Evolutionary conservation across 2,113 vertebrate genomes (phyloP), one percentile per base, ranked within the genome.

Genomic region (Nannospalax galili): DNA sequence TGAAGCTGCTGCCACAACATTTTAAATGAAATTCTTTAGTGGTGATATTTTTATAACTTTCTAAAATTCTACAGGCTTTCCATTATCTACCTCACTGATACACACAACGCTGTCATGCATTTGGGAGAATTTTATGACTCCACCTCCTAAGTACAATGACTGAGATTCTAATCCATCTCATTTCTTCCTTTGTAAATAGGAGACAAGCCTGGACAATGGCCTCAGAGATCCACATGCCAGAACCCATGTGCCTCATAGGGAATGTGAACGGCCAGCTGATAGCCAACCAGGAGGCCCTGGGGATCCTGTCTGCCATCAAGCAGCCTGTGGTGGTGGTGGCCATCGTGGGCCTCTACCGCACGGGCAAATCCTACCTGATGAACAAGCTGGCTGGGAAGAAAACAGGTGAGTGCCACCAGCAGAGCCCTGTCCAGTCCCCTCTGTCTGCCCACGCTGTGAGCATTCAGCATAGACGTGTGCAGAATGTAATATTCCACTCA

Each of bases 311-410:
- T 12, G 15, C 45, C 90, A 78, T 96, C n/a, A 56, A 28, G 1
- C 35, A 97, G 56, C 97, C 98, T 11, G 35, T 97, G 7, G 97
- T 97, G 4, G 97, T 97, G 65, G 97, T 98, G 89, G 97, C 97
- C 22, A 81, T 81, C 14, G 79, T 62, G 58, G 79, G 79, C 24
- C n/a, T 81, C n/a, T 81, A 81, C 14, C 14, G n/a, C 79, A 81
- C 58, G 28, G 79, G 79, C 58, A 81, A 62, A 62, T 62, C 79
- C n/a, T 62, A 62, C 52, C 22, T 81, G 79, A 81, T 81, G 79
- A 81, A 62, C 3, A 62, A 30, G 56, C 79, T 62, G n/a, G 58
- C 79, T 60, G 79, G 58, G 58, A 81, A 40, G 58, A 40, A 78
- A 1, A 79, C 77, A 79, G 30, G 77, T 56, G 32, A 56, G 32